Conservation (phyloP, 2,113 vertebrate genomes). For the Balaeniceps rex region DNA sequence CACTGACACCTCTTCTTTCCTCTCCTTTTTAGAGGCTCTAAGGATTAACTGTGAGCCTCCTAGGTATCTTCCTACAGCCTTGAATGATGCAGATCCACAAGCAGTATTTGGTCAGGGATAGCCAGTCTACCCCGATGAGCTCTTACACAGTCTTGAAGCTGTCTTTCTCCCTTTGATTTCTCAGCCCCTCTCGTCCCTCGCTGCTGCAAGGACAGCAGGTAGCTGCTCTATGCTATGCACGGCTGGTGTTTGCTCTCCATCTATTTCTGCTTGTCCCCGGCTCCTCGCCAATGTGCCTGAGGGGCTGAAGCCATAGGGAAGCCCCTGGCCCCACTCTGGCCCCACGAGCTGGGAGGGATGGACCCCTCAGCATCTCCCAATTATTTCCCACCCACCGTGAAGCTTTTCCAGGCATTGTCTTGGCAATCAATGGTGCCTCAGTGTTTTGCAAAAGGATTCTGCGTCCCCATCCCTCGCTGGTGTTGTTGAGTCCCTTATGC, state of each 20-base stretch:
- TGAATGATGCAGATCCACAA: not conserved
- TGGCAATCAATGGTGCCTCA: conserved; percentile 53
- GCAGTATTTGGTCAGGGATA: not conserved
- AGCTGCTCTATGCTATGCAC: fast-evolving
- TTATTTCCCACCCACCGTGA: not conserved
- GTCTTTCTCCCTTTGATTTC: not conserved
- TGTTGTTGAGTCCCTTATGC: conserved; percentile 42
- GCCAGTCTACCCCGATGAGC: not conserved
- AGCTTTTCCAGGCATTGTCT: conserved; percentile 62
- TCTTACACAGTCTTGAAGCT: not conserved
- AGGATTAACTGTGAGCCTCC: not conserved
- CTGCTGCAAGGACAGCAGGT: not conserved
- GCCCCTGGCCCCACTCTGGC: not conserved
- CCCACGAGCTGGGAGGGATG: not conserved
- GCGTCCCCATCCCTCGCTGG: conserved; percentile 10
- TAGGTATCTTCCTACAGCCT: not conserved
- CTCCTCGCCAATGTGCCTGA: fast-evolving
- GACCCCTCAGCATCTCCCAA: fast-evolving
- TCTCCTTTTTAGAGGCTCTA: not conserved
- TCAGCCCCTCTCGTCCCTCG: not conserved
- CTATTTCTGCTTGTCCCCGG: not conserved
- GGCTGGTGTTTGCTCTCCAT: not conserved
- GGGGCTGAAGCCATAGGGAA: not conserved
- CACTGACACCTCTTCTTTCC: not conserved
- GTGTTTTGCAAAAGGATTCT: conserved; percentile 60